Base-by-base conservation (phyloP, 2,113 vertebrate species). In the Cichladusa arquata region DNA sequence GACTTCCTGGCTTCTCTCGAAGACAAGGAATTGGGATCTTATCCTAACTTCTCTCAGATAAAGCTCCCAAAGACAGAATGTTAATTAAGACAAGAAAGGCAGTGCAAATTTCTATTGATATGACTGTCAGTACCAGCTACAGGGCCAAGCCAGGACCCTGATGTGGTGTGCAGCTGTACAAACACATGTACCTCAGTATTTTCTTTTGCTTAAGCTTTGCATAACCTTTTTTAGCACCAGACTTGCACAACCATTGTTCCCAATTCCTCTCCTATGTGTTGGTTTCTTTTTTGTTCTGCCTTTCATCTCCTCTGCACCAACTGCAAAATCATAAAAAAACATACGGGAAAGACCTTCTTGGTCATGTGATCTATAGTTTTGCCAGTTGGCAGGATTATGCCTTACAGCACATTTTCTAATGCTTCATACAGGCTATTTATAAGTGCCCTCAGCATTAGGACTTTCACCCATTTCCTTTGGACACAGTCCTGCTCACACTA, bases 331-430 rank as follows among this genome's bases (percentile, higher is more conserved):
- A n/a, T 60, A 77, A 93, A 87, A 91, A 88, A 20, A 1, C 31
- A 36, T 36, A 57, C 40, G 56, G 47, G 74, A 90, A 91, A 88
- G 42, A 56, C 64, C 79, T 80, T 42, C 33, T 34, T 73, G 72
- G 31, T 72, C 71, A 74, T 24, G 48, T 71, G 80, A 16, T 57
- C 45, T 74, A 0, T 67, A 31, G 31, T 70, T 72, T 64, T 81
- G 90, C 88, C 88, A 96, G 44, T n/a, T 95, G 93, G 85, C 92
- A 93, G 47, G 76, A 86, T 94, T 94, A 81, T 86, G 22, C 72
- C 65, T 88, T 73, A 53, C 64, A 88, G 72, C 82, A 86, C 48
- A 74, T 83, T 90, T 95, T 86, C 56, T 69, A 58, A 79, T 74
- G 67, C 64, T 36, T 95, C 24, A 7, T 31, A 33, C 8, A 81